A percentile compares a stretch with the other conserved stretches of the same genome.
Conservation (phyloP, 2,888 invertebrate species). For the Drosophila paramelanica region DNA sequence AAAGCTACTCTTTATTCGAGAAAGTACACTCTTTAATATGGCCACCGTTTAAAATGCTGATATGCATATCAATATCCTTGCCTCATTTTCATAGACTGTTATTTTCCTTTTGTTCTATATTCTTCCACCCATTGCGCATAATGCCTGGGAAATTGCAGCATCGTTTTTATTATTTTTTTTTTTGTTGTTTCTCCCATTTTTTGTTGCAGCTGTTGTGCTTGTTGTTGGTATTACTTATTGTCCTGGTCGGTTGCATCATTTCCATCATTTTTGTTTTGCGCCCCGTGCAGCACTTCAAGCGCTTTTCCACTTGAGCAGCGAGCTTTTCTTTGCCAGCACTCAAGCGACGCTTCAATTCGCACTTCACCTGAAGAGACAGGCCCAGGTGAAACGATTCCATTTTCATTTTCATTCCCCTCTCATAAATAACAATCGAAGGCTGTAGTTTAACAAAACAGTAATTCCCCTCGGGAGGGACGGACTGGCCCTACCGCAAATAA, state of each 20-base stretch:
- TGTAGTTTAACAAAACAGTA: conserved; percentile 33
- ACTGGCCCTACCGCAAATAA: conserved; percentile 43
- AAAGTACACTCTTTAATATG: background rate
- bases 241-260: conserved; percentile 52
- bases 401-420: background rate
- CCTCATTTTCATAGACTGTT: conserved; percentile 37
- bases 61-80: conserved; percentile 40
- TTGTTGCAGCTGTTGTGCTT: conserved; percentile 34
- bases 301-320: conserved; percentile 70
- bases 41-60: background rate
- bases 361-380: conserved; percentile 71
- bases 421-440: conserved; percentile 73
- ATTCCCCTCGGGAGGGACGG: background rate
- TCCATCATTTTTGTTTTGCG: conserved; percentile 52
- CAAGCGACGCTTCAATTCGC: conserved; percentile 75
- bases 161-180: conserved; percentile 28
- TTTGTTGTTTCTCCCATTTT: background rate
- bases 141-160: conserved; percentile 37
- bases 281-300: conserved; percentile 43
- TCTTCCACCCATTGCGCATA: conserved; percentile 33
- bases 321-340: conserved; percentile 74
- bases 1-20: background rate
- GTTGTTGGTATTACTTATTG: conserved; percentile 46
- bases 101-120: conserved; percentile 33
- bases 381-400: conserved; percentile 13